Conservation (phyloP, 2,888 invertebrate genomes). For the Ormyrus thymus region DNA sequence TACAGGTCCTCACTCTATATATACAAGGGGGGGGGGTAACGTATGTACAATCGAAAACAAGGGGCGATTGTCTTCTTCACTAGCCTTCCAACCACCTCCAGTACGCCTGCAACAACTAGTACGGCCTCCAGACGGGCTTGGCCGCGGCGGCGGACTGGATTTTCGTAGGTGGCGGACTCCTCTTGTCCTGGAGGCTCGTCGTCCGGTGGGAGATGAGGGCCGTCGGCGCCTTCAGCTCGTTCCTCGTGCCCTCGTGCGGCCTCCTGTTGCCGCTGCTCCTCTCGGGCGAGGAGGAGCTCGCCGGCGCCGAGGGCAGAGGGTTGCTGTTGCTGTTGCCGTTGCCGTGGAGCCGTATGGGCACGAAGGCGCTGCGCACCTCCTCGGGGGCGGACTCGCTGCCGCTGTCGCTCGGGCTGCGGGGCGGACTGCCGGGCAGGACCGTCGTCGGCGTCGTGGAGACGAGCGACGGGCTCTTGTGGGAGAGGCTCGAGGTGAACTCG, state of each 20-base stretch:
- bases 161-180: slow-evolving; percentile 69
- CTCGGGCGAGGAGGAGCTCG: slow-evolving; percentile 27
- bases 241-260: slow-evolving; percentile 62
- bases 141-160: slow-evolving; percentile 64
- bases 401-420: slow-evolving; percentile 69
- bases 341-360: slow-evolving; percentile 67
- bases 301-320: not conserved
- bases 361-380: slow-evolving; percentile 72
- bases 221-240: slow-evolving; percentile 69
- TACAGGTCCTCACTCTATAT: slow-evolving; percentile 26
- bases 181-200: slow-evolving; percentile 52
- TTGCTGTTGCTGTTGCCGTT: slow-evolving; percentile 39
- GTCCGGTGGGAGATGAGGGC: slow-evolving; percentile 65
- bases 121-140: slow-evolving; percentile 72
- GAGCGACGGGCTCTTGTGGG: slow-evolving; percentile 28
- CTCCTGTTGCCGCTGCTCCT: not conserved
- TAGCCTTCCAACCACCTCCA: slow-evolving; percentile 37
- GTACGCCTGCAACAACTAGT: slow-evolving; percentile 58
- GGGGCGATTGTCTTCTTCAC: slow-evolving; percentile 11
- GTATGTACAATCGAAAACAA: slow-evolving; percentile 1
- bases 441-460: slow-evolving; percentile 31
- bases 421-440: slow-evolving; percentile 65
- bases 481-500: slow-evolving; percentile 11
- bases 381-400: slow-evolving; percentile 69
- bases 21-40: not conserved